phyloP scores from a whole-genome alignment of 92 coral and sea anemone species.

The Isaurus tuberculatus region DNA sequence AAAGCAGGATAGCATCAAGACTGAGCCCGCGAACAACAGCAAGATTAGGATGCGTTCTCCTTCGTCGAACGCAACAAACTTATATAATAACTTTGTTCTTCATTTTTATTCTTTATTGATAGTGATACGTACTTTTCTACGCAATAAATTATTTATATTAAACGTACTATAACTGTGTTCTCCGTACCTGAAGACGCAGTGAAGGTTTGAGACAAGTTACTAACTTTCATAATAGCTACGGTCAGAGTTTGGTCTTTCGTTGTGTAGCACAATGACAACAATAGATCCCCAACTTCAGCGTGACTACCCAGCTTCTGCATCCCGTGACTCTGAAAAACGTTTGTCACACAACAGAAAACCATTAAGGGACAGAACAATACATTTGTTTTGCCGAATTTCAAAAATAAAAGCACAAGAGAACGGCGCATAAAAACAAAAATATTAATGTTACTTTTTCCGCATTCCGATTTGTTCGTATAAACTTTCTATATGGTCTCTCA shows the following conservation, averaged over 20 bases:
- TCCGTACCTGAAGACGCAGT: conserved; percentile 65
- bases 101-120: too few species aligned
- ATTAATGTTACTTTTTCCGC: too few species aligned
- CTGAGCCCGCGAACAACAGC: too few species aligned
- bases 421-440: too few species aligned
- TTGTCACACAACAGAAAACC: not conserved
- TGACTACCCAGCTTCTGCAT: conserved; percentile 34
- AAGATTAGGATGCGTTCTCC: too few species aligned
- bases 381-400: not conserved
- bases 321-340: not conserved
- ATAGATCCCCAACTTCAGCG: conserved; percentile 70
- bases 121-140: not conserved
- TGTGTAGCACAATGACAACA: conserved; percentile 78
- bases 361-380: not conserved
- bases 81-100: too few species aligned
- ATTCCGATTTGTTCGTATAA: too few species aligned
- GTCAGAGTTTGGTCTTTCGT: conserved; percentile 79
- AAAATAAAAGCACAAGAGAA: not conserved
- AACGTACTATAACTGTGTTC: too few species aligned
- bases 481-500: too few species aligned
- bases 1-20: too few species aligned
- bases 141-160: not conserved
- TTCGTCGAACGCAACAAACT: too few species aligned
- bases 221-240: conserved; percentile 86
- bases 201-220: conserved; percentile 66